A percentile compares a stretch with the other conserved stretches of the same genome.
Evolutionary conservation across 2,797 vertebrate genomes (phyloP).

Genomic region (Pachyuromys duprasi): DNA sequence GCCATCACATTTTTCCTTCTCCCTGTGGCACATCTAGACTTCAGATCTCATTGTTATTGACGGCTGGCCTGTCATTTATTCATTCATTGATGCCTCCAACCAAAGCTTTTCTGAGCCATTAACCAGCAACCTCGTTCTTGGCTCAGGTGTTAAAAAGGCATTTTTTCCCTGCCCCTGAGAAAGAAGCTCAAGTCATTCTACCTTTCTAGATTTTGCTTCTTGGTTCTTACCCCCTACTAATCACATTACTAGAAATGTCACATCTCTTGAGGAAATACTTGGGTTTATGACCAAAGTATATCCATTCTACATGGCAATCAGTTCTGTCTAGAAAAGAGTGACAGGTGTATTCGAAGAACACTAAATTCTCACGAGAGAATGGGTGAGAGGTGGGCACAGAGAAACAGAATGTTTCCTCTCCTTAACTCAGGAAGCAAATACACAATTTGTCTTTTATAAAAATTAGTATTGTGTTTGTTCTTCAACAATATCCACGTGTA

Average conservation of each 20-base stretch:
- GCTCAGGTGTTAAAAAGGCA: slow-evolving; percentile 21
- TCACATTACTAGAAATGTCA: slow-evolving; percentile 35
- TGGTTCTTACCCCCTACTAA: not conserved
- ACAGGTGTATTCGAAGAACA: not conserved
- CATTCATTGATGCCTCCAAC: not conserved
- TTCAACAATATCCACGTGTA: not conserved
- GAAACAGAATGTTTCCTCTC: not conserved
- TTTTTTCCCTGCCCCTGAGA: not conserved
- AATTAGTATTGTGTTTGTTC: not conserved
- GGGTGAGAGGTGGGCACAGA: not conserved
- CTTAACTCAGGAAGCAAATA: not conserved
- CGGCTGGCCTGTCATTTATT: not conserved
- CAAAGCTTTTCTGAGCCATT: slow-evolving; percentile 41
- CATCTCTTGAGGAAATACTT: not conserved
- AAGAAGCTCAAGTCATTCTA: not conserved
- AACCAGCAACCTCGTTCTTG: not conserved
- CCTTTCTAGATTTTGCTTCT: not conserved
- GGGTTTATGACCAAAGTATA: not conserved
- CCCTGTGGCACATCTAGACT: not conserved
- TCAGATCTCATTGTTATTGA: not conserved
- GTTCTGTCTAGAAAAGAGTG: not conserved
- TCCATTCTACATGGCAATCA: not conserved
- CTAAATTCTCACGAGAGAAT: not conserved
- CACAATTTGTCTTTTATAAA: not conserved
- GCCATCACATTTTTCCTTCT: not conserved